Percentiles rank a stretch among this genome's conserved stretches.
Conservation (phyloP, 2,113 vertebrate genomes). For the Ochotona curzoniae region DNA sequence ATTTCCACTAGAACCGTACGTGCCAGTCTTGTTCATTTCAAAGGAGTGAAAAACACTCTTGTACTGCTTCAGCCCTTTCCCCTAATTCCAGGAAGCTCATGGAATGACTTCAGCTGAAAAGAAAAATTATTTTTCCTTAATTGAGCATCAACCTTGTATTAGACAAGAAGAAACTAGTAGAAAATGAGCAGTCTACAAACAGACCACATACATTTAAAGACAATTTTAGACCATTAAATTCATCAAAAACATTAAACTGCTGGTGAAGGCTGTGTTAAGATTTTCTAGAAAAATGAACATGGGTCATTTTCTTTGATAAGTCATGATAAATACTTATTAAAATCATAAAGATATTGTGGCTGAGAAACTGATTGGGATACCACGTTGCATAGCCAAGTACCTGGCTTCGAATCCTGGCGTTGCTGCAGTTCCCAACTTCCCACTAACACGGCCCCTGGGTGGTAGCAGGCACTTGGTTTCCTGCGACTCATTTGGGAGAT, state of each 20-base stretch:
- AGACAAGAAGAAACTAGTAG: not conserved
- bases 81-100: not conserved
- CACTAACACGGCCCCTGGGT: too few species aligned
- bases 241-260: not conserved
- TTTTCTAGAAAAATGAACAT: not conserved
- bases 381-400: too few species aligned
- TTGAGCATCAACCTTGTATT: not conserved
- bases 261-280: not conserved
- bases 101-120: not conserved
- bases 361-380: too few species aligned
- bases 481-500: too few species aligned
- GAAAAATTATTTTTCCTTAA: conserved; percentile 1
- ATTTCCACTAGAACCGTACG: not conserved
- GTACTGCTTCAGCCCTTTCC: not conserved
- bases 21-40: not conserved
- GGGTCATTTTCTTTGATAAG: not conserved
- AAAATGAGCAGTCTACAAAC: not conserved
- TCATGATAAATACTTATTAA: not conserved
- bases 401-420: too few species aligned
- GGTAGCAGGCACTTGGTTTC: too few species aligned
- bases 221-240: not conserved
- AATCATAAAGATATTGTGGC: not conserved
- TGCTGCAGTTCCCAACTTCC: too few species aligned
- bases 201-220: not conserved
- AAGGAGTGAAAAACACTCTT: not conserved